Conservation (phyloP, 2,888 invertebrate genomes). For the Hemistola chrysoprasaria region DNA sequence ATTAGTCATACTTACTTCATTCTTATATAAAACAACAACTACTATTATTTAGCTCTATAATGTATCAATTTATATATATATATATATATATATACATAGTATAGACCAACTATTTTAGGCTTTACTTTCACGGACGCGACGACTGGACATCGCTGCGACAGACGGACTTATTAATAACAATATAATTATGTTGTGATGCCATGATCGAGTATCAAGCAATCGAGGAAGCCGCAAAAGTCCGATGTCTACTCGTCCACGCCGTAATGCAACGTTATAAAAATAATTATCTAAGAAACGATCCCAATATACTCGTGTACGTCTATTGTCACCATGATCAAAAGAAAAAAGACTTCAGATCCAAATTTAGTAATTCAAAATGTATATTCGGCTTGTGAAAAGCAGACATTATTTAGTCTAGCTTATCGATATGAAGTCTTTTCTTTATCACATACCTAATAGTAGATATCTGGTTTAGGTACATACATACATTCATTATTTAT, state of each 20-base stretch:
- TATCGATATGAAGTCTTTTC: conserved; percentile 46
- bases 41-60: conserved; percentile 68
- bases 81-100: conserved; percentile 40
- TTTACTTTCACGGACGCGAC: conserved; percentile 40
- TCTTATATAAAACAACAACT: conserved; percentile 80
- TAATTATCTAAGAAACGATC: conserved; percentile 61
- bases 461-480: conserved; percentile 32
- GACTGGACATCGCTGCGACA: conserved; percentile 18
- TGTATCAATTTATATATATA: conserved; percentile 47
- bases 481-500: conserved; percentile 33
- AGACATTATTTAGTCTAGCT: conserved; percentile 31
- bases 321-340: conserved; percentile 53
- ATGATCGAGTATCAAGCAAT: too few relatives aligned
- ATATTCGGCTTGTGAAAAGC: conserved; percentile 29
- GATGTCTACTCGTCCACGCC: conserved; percentile 37
- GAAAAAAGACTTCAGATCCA: conserved; percentile 48
- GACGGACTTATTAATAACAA: too few relatives aligned
- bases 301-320: conserved; percentile 43
- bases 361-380: conserved; percentile 25
- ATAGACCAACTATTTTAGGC: conserved; percentile 71
- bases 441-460: conserved; percentile 41
- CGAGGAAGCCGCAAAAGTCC: conserved; percentile 5
- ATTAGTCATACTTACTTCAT: conserved; percentile 70
- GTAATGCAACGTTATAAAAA: conserved; percentile 66
- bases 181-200: too few relatives aligned